Base-by-base conservation (phyloP, 1,140 invertebrate species). In the Drosophila orena region DNA sequence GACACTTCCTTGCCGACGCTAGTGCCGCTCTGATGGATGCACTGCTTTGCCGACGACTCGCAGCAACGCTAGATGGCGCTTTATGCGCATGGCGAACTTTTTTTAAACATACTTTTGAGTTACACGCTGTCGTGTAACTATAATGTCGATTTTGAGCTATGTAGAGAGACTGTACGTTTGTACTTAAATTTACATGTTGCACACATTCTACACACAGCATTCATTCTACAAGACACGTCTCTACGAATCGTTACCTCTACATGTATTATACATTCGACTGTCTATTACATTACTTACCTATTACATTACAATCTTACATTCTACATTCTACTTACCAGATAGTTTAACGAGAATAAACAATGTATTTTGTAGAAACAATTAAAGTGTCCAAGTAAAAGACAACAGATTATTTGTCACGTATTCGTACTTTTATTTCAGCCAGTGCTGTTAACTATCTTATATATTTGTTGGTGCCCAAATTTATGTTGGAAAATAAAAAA, bases 401-500 rank as follows among this genome's bases (percentile, higher is more conserved):
- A 10, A 1, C 4, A 3, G 5, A 24, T 27, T 47, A 27, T n/a
- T 47, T n/a, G 24, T 47, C 22, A 24, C 24, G 27, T 47, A 24
- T 27, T 30, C 30, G 30, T 10, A 30, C 7, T 30, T 30, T 47
- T 47, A 47, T 27, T 27, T 47, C 22, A 47, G 22, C 44, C 44
- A 47, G 27, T 1, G 7, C 44, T 27, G 44, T 24, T 27, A 27
- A 11, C 17, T 46, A 7, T 46, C 3, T 24, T 46, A 46, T 14
- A 47, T 27, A n/a, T 27, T n/a, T 22, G 44, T 47, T 47, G 44
- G 44, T 47, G 44, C 44, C 22, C 43, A 46, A 46, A 24, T 14
- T 14, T 5, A 30, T 15, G 14, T 34, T 49, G 2, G 6, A 49
- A 34, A 34, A 15, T 15, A 49, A 17, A 49, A 17, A 50, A 52